Base-by-base conservation (phyloP, 2,888 invertebrate genomes). In the Blera fallax region DNA sequence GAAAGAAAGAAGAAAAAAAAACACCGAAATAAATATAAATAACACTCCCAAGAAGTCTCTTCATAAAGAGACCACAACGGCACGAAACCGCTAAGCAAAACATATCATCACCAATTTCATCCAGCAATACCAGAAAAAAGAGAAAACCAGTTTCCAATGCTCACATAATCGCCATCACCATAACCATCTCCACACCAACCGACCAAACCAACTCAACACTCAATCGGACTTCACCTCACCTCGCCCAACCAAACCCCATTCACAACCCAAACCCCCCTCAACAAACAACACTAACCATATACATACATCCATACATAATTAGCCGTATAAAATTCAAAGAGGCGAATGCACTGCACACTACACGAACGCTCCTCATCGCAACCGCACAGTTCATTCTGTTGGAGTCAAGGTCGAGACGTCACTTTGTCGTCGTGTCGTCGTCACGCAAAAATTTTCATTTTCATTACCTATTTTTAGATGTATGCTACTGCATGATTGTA, bases 371-470 rank as follows among this genome's bases (percentile, higher is more conserved):
- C 73, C 82, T 56, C 87, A 87, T 81, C 88, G 80, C 89, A 89
- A 89, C 90, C 91, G 90, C 90, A 90, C 91, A 91, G 91, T 91
- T 91, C 91, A 91, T 89, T 89, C 89, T 90, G 91, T 90, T 91
- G 77, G 91, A 91, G 91, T 91, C 91, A 91, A 91, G 91, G 91
- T 91, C 91, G 91, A 89, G 89, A 90, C 85, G 85, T 85, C 85
- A 85, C 81, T 85, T 81, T 72, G 81, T 85, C 76, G 90, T 91
- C 90, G 90, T 91, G 91, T 90, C 90, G 87, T 87, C 89, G 89
- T 89, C 89, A 89, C 88, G 91, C 91, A 90, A 90, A 91, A 80
- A 85, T 85, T 85, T 85, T 85, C 85, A 85, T 85, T 85, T 85
- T 85, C 85, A 85, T 85, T 85, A 85, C 85, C 85, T 85, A 85